A percentile compares a stretch with the other conserved stretches of the same genome.
phyloP scores from a whole-genome alignment of 2,888 invertebrate species.

The Fragum sueziense region DNA sequence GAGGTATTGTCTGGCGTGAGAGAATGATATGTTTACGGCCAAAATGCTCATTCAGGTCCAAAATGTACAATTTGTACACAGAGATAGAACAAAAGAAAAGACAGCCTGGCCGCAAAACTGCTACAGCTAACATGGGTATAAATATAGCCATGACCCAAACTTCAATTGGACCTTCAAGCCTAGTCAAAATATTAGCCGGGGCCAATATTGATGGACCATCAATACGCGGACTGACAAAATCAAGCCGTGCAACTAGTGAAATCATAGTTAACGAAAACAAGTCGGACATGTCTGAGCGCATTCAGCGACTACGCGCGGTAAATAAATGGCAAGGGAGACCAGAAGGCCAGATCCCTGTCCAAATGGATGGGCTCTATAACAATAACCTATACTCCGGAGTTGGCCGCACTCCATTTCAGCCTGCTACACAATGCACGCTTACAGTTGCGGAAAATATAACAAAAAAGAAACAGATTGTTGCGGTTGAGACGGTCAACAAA shows the following conservation, averaged over 20 bases:
- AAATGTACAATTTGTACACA: conserved; percentile 12
- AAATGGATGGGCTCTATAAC: conserved; percentile 19
- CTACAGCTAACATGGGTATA: conserved; percentile 7
- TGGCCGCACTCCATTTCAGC: no score
- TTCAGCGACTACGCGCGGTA: not conserved
- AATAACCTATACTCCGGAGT: conserved; percentile 16
- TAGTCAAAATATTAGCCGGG: not conserved
- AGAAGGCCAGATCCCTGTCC: not conserved
- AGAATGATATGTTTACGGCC: not conserved
- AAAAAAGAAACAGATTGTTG: no score
- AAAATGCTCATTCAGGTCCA: not conserved
- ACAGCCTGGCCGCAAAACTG: conserved; percentile 2
- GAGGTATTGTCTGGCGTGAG: conserved; percentile 11
- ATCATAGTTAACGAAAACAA: not conserved
- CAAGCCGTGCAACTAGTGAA: not conserved
- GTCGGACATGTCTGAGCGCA: not conserved
- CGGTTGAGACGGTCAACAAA: conserved; percentile 8
- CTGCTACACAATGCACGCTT: conserved; percentile 4
- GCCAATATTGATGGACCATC: conserved; percentile 13
- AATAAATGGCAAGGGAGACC: not conserved
- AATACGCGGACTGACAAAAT: no score
- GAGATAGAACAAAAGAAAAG: not conserved
- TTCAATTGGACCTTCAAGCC: not conserved
- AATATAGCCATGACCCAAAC: conserved; percentile 6
- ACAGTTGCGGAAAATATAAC: no score